phyloP scores from a whole-genome alignment of 2,888 invertebrate species.

The Pedicia rivosa region DNA sequence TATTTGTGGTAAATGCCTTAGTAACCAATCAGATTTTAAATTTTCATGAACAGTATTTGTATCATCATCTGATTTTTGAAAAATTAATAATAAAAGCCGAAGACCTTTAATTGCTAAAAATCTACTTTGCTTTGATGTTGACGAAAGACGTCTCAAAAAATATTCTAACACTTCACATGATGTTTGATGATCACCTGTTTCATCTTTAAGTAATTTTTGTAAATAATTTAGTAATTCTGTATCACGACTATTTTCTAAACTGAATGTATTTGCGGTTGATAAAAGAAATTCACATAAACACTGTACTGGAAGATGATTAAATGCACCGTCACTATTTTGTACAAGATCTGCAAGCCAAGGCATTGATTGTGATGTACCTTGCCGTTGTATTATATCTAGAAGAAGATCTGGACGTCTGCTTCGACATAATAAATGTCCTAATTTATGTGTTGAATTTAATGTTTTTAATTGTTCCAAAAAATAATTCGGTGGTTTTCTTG shows the following conservation, averaged over 20 bases:
- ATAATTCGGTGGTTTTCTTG: constrained; percentile 61
- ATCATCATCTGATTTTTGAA: constrained; percentile 15
- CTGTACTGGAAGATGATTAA: constrained; percentile 85
- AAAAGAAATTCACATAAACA: constrained; percentile 92
- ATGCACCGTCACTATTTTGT: constrained; percentile 63
- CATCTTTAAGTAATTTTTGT: constrained; percentile 35
- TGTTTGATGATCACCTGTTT: constrained; percentile 36
- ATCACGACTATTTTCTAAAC: constrained; percentile 48
- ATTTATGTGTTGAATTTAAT: constrained; percentile 58
- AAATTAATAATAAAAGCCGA: constrained; percentile 43
- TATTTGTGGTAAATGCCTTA: constrained; percentile 50
- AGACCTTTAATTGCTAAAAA: constrained; percentile 54
- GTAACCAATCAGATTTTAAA: constrained; percentile 33
- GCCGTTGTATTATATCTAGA: constrained; percentile 79
- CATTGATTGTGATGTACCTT: constrained; percentile 84
- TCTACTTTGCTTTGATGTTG: constrained; percentile 61
- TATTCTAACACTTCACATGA: constrained; percentile 81
- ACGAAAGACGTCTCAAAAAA: constrained; percentile 69
- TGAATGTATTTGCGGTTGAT: constrained; percentile 45
- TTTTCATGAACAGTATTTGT: constrained; percentile 29
- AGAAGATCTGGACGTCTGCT: constrained; percentile 84
- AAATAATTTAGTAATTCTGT: constrained; percentile 48
- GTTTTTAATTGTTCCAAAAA: constrained; percentile 66
- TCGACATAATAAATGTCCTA: constrained; percentile 79
- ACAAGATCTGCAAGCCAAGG: constrained; percentile 93